Evolutionary conservation across 2,797 vertebrate species (phyloP).

Genomic region (Argya squamiceps): DNA sequence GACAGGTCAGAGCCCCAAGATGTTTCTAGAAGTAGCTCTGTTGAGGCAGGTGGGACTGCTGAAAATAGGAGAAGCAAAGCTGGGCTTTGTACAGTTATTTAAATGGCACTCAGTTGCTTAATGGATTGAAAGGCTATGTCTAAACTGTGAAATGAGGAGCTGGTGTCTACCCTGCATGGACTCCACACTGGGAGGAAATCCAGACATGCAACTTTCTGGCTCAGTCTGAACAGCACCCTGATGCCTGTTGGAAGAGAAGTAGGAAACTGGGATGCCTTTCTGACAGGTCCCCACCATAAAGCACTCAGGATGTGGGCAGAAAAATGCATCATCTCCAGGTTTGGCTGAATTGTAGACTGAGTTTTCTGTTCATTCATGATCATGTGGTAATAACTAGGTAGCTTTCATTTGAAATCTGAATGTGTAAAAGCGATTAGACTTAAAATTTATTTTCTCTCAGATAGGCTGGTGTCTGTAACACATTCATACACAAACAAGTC

Average conservation of each 20-base stretch:
- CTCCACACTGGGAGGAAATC: neutral
- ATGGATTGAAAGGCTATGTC: neutral
- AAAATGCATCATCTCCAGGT: neutral
- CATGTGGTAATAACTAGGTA: neutral
- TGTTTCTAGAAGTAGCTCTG: neutral
- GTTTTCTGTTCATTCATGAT: neutral
- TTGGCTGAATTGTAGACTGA: neutral
- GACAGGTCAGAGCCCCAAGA: neutral
- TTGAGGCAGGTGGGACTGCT: neutral
- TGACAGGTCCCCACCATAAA: fast-evolving
- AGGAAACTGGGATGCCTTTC: neutral
- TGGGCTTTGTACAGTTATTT: neutral
- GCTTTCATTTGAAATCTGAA: neutral
- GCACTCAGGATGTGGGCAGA: neutral
- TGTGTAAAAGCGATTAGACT: neutral
- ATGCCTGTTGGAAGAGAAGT: neutral
- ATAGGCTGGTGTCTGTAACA: neutral
- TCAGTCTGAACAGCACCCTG: neutral
- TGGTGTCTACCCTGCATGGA: neutral
- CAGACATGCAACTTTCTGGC: neutral
- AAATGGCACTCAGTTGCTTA: neutral
- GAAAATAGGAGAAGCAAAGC: neutral
- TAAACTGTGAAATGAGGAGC: neutral
- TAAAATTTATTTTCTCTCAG: neutral
- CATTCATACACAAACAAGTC: neutral